Conservation (phyloP, 2,797 vertebrate genomes). For the Syndactyla subalaris region DNA sequence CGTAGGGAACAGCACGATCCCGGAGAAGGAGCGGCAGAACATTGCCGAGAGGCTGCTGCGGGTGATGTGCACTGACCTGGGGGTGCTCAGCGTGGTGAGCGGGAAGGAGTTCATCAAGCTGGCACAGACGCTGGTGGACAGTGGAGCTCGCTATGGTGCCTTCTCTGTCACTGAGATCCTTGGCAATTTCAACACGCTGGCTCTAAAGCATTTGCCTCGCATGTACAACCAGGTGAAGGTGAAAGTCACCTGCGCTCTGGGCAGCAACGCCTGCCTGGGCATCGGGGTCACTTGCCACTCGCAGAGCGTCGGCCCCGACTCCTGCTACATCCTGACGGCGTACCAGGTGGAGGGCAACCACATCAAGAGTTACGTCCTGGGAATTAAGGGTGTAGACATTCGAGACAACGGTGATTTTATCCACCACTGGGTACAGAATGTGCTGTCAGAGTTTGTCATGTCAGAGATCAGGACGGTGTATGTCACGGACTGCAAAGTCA, state of each 20-base stretch:
- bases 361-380: constrained; percentile 93
- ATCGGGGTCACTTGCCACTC: constrained; percentile 97
- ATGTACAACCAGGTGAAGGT: constrained; percentile 99
- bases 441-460: constrained; percentile 98
- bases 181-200: constrained; percentile 95
- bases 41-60: constrained; percentile 93
- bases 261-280: constrained; percentile 92
- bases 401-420: constrained; percentile 93
- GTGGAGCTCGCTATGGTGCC: constrained; percentile 93
- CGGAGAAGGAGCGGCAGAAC: constrained; percentile 97
- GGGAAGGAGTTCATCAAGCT: constrained; percentile 98
- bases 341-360: constrained; percentile 94
- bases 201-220: constrained; percentile 93
- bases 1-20: constrained; percentile 84
- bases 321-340: constrained; percentile 93
- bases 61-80: constrained; percentile 95
- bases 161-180: constrained; percentile 94
- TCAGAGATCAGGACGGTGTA: constrained; percentile 97
- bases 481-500: constrained; percentile 91
- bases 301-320: constrained; percentile 88
- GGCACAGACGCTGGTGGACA: constrained; percentile 97
- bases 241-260: constrained; percentile 96
- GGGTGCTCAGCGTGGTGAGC: constrained; percentile 89
- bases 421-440: constrained; percentile 98
- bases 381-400: constrained; percentile 89